These are phyloP conservation scores for Hozukius guyotensis DNA, from an alignment of 2,797 vertebrate genomes.

Conservation along the genomic window DNA sequence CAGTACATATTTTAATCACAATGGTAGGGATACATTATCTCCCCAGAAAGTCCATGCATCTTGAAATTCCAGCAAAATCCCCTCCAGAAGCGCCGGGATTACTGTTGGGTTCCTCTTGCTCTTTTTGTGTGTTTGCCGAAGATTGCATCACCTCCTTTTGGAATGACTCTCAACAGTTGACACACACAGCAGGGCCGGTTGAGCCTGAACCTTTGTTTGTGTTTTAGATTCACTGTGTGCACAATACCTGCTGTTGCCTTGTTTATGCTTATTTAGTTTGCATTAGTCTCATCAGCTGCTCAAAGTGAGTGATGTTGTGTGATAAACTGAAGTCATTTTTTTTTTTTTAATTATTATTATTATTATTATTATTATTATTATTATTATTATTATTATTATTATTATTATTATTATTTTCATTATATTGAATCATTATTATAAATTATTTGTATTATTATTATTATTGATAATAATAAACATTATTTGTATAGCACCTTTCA, in stretches of 20 bases:
- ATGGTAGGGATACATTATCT: constrained; percentile 43
- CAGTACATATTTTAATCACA: constrained; percentile 37
- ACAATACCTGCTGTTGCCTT: constrained; percentile 9
- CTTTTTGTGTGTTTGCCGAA: constrained; percentile 45
- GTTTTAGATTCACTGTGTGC: constrained; percentile 10
- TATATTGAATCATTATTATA: no score
- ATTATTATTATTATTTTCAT: no score
- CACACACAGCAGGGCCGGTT: constrained; percentile 33
- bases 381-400: no score
- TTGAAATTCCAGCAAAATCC: constrained; percentile 49
- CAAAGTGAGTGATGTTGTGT: background rate
- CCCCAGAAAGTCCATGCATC: constrained; percentile 39
- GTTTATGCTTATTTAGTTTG: constrained; percentile 16
- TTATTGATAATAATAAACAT: no score
- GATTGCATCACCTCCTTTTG: constrained; percentile 61
- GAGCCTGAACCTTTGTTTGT: constrained; percentile 28
- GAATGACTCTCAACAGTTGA: constrained; percentile 40
- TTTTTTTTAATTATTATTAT: no score
- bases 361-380: no score
- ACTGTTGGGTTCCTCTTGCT: constrained; percentile 33
- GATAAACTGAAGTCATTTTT: constrained; percentile 25
- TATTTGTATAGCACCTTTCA: no score
- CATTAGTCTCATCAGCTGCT: constrained; percentile 29
- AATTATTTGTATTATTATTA: no score
- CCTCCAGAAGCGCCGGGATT: constrained; percentile 62